Base-by-base conservation (phyloP, 1,140 invertebrate species). In the Hylaeus volcanicus region DNA sequence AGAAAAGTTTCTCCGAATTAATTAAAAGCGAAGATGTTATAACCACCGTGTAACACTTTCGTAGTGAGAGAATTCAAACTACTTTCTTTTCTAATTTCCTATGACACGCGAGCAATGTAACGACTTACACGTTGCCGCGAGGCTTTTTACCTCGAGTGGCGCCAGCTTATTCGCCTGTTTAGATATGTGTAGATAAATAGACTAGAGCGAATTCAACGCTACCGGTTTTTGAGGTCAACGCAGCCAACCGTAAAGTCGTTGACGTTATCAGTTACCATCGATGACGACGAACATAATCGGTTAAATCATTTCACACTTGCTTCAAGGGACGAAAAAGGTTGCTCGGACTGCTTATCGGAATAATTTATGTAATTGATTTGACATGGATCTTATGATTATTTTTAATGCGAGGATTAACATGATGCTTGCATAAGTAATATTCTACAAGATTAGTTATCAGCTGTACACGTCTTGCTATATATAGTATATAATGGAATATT, bases 301-400 rank as follows among this genome's bases (percentile, higher is more conserved):
- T 53, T 41, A 51, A 70, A 41, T 37, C 5, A 77, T 70, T 77
- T 71, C n/a, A 53, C 39, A 69, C 53, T 12, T 53, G 61, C 68
- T 58, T 76, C 66, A 55, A 60, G 9, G 43, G 61, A n/a, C 11
- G 26, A 58, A 26, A 14, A 53, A 39, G 63, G 61, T 41, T 51
- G 26, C 9, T 15, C 2, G 51, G n/a, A 74, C 51, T 14, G 15
- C 39, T 68, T 39, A 11, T 69, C 66, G 2, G 6, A 37, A 56
- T 84, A 68, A 72, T 80, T 51, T 69, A 64, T 74, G 71, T 51
- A 15, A 53, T 60, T 64, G n/a, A 11, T 41, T 66, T 53, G 26
- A 45, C 43, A 63, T 69, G 45, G 26, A 61, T 73, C 11, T 15
- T n/a, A n/a, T 63, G 2, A 6, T 41, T 65, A 45, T 55, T 53